Base-by-base conservation (phyloP, 2,113 vertebrate species). In the Pao palembangensis region DNA sequence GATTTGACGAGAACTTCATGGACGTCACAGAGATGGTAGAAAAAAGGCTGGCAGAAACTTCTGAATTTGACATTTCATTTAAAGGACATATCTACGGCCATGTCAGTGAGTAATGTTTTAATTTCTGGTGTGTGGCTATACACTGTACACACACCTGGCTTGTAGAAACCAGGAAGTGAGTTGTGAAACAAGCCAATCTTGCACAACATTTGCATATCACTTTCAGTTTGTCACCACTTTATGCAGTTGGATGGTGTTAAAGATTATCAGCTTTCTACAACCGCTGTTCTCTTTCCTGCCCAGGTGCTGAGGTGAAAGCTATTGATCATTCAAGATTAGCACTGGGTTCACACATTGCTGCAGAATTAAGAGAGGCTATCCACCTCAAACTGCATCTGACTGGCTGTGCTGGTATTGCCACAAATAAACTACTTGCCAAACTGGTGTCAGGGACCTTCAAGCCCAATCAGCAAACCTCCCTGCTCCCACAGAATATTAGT, bases 1-100 rank as follows among this genome's bases (percentile, higher is more conserved):
- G 93, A 23, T 93, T 95, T 72, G 95, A 98, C 70, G 95, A 98
- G 83, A 96, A 98, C 83, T 98, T 94, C 74, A 65, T 98, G 81
- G 96, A 98, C 34, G 1, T 94, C 71, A 95, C 94, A 18, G 88
- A 93, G 61, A 64, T 92, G 11, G 92, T 95, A 10, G 92, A 94
- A 61, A 89, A 62, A 23, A 91, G 86, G 69, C 66, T 93, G 0
- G 78, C 74, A 12, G 50, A 75, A 42, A 75, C 61, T 5, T 47
- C 64, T 0, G 71, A 68, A 0, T 54, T 73, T 20, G 31, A 61
- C 41, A 18, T 89, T 17, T 73, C 72, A 2, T 89, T 93, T 53
- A 84, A 67, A 0, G 95, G 94, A 55, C 92, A 94, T 0, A 43
- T 96, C n/a, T 96, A 94, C 73, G 89, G 84, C 46, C 66, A 89